phyloP scores from a whole-genome alignment of 2,888 invertebrate species.

The Diabrotica balteata region DNA sequence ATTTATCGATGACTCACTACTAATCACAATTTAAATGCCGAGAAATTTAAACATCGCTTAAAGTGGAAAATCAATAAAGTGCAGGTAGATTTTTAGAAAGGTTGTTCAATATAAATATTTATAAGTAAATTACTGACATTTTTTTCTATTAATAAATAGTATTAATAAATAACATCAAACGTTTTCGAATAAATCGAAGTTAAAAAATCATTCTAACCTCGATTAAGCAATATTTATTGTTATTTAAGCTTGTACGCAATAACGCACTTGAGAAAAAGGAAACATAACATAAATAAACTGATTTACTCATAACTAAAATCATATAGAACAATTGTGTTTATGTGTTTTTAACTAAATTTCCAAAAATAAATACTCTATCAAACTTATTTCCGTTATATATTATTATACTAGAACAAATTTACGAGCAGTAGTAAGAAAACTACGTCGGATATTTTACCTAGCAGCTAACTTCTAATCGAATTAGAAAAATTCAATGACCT shows the following conservation, averaged over 20 bases:
- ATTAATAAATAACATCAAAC: too few relatives aligned
- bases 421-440: not conserved
- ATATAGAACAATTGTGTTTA: constrained; percentile 5
- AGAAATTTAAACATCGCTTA: too few relatives aligned
- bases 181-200: too few relatives aligned
- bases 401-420: not conserved
- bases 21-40: too few relatives aligned
- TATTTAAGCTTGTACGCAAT: constrained; percentile 2
- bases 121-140: too few relatives aligned
- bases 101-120: too few relatives aligned
- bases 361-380: constrained; percentile 18
- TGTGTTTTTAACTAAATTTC: constrained; percentile 11
- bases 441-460: constrained; percentile 12
- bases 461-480: constrained; percentile 16
- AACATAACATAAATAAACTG: not conserved
- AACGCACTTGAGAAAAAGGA: not conserved
- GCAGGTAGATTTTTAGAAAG: too few relatives aligned
- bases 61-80: too few relatives aligned
- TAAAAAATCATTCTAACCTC: too few relatives aligned
- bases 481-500: constrained; percentile 48
- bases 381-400: constrained; percentile 11
- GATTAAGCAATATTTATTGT: too few relatives aligned
- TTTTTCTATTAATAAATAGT: too few relatives aligned
- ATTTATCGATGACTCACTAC: too few relatives aligned
- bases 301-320: not conserved